Evolutionary conservation across 2,888 invertebrate species (phyloP).

Genomic region (Acrocera orbiculus): DNA sequence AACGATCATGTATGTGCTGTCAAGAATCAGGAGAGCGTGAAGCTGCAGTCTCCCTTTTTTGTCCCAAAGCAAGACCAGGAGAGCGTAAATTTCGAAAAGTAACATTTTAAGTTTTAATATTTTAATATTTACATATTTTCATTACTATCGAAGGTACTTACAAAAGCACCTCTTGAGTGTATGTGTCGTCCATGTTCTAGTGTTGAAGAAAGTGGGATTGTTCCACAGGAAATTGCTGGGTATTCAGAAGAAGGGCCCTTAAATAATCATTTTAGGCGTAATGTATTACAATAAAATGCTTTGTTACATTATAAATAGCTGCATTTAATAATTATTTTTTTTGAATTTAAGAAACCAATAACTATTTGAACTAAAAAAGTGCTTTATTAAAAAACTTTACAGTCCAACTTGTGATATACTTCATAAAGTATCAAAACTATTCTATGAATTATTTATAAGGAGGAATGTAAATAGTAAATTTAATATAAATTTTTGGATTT

Average conservation of each 20-base stretch:
- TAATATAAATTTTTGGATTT: too few relatives aligned
- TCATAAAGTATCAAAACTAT: too few relatives aligned
- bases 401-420: too few relatives aligned
- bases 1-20: slow-evolving; percentile 87
- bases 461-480: too few relatives aligned
- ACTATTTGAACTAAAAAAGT: too few relatives aligned
- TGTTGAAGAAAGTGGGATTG: slow-evolving; percentile 69
- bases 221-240: slow-evolving; percentile 79
- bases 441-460: too few relatives aligned
- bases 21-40: slow-evolving; percentile 86
- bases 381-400: too few relatives aligned
- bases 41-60: slow-evolving; percentile 71
- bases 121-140: neutral
- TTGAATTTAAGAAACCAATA: too few relatives aligned
- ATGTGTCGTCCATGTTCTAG: slow-evolving; percentile 88
- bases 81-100: slow-evolving; percentile 75
- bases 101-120: neutral
- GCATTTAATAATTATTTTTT: too few relatives aligned
- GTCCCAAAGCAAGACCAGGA: slow-evolving; percentile 74
- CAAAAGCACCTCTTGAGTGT: slow-evolving; percentile 81
- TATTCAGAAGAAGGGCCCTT: slow-evolving; percentile 68
- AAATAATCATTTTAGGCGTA: slow-evolving; percentile 61
- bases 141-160: slow-evolving; percentile 47
- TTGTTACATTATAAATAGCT: too few relatives aligned
- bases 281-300: slow-evolving; percentile 35